phyloP scores from a whole-genome alignment of 2,888 invertebrate species.

The Cynaeus angustus region DNA sequence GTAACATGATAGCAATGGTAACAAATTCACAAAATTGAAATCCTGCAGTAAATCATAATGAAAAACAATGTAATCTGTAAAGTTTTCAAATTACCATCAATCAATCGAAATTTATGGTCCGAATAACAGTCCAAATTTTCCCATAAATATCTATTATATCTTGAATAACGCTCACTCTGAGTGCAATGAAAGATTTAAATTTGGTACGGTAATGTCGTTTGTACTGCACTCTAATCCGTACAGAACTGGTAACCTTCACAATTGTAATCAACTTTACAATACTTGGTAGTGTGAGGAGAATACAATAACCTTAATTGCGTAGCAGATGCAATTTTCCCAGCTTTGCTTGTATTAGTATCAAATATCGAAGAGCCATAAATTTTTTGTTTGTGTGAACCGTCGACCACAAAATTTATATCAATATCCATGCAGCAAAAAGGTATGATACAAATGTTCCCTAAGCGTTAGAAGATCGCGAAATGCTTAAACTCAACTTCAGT shows the following conservation, averaged over 20 bases:
- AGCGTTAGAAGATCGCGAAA: too few species aligned
- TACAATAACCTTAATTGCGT: conserved; percentile 49
- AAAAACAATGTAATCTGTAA: too few species aligned
- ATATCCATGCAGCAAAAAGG: too few species aligned
- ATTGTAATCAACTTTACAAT: conserved; percentile 49
- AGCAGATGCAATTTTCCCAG: conserved; percentile 43
- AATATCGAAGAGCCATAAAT: background rate
- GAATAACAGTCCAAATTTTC: too few species aligned
- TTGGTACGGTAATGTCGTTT: background rate
- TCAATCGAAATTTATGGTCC: too few species aligned
- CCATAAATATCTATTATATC: background rate
- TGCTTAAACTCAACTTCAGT: too few species aligned
- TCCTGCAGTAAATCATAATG: too few species aligned
- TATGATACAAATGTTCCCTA: too few species aligned
- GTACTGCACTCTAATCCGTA: background rate
- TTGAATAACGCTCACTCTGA: background rate
- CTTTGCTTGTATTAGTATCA: conserved; percentile 27
- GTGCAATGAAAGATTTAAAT: background rate
- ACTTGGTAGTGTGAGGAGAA: conserved; percentile 33
- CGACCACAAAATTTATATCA: too few species aligned
- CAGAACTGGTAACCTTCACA: conserved; percentile 22
- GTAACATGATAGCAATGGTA: too few species aligned
- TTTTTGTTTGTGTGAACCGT: background rate
- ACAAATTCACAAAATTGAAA: too few species aligned
- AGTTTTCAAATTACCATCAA: too few species aligned